Percentiles rank a stretch among this genome's conserved stretches.
phyloP scores from a whole-genome alignment of 2,888 invertebrate species.

The Schizotus pectinicornis region DNA sequence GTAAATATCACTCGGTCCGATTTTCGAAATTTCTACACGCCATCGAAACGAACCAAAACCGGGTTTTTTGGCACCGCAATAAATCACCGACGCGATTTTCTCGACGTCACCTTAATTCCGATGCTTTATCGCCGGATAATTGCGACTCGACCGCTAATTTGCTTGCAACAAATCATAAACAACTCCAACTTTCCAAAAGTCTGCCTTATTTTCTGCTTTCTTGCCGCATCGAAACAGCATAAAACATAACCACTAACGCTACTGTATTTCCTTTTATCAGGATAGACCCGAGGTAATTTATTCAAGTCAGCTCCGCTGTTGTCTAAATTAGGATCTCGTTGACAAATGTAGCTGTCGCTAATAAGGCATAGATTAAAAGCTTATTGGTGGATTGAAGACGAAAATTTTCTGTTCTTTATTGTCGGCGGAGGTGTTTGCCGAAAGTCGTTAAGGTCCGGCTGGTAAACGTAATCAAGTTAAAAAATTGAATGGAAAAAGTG shows the following conservation, averaged over 20 bases:
- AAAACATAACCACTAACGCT: constrained; percentile 8
- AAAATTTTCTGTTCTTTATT: no score
- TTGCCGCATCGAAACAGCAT: constrained; percentile 1
- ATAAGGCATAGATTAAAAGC: constrained; percentile 33
- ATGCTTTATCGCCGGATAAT: constrained; percentile 13
- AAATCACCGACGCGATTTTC: constrained; percentile 8
- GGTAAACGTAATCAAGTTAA: constrained; percentile 20
- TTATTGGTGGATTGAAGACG: constrained; percentile 10
- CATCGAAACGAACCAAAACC: not conserved
- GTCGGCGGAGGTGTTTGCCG: no score
- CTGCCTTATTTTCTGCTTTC: constrained; percentile 7
- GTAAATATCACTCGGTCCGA: no score
- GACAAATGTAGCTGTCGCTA: constrained; percentile 34
- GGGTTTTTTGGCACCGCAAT: constrained; percentile 5
- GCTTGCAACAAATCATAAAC: constrained; percentile 9
- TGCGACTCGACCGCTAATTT: constrained; percentile 11
- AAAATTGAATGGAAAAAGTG: constrained; percentile 25
- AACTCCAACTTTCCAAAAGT: constrained; percentile 13
- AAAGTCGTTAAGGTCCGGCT: constrained; percentile 13
- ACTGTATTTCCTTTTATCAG: constrained; percentile 15
- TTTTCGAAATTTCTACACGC: no score
- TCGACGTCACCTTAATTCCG: constrained; percentile 17
- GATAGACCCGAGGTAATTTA: constrained; percentile 26
- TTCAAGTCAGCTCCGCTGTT: constrained; percentile 23
- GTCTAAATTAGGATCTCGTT: constrained; percentile 36